A percentile compares a stretch with the other conserved stretches of the same genome.
Evolutionary conservation across 2,797 vertebrate species (phyloP).

Genomic region (Pangasius krempfi): DNA sequence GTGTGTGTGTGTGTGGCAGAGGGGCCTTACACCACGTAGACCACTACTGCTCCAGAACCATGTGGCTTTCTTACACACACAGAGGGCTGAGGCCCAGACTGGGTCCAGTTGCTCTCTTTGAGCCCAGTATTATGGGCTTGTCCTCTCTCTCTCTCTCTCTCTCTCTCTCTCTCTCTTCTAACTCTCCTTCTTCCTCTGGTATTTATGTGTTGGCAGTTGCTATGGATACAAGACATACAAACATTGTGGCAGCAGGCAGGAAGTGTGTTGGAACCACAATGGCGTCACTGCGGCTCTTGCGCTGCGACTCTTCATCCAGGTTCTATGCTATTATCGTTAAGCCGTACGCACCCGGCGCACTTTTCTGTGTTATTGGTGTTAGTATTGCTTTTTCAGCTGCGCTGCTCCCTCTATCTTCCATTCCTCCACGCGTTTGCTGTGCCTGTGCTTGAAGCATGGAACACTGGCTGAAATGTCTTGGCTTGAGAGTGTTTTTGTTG

Average conservation of each 20-base stretch:
- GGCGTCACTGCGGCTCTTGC: constrained; percentile 83
- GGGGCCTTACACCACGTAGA: constrained; percentile 34
- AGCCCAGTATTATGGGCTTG: constrained; percentile 58
- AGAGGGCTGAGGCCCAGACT: constrained; percentile 57
- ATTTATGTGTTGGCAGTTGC: constrained; percentile 80
- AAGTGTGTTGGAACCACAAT: constrained; percentile 84
- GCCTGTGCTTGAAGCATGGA: constrained; percentile 29
- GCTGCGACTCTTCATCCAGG: constrained; percentile 65
- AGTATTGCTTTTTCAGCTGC: constrained; percentile 78
- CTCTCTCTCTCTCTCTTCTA: constrained; percentile 50
- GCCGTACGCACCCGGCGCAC: constrained; percentile 66
- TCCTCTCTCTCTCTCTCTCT: constrained; percentile 58
- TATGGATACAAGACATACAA: constrained; percentile 80
- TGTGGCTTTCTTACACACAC: constrained; percentile 30
- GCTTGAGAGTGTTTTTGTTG: constrained; percentile 26
- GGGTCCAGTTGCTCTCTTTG: constrained; percentile 68
- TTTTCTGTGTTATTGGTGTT: constrained; percentile 66
- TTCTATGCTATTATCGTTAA: constrained; percentile 72
- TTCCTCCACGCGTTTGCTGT: neutral
- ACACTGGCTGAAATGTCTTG: constrained; percentile 35
- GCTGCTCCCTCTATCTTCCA: constrained; percentile 38
- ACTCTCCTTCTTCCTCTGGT: constrained; percentile 64
- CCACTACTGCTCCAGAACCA: constrained; percentile 38
- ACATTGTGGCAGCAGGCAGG: constrained; percentile 82
- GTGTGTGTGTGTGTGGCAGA: neutral